Conservation (phyloP, 2,888 invertebrate species). For the Drosophila merina region DNA sequence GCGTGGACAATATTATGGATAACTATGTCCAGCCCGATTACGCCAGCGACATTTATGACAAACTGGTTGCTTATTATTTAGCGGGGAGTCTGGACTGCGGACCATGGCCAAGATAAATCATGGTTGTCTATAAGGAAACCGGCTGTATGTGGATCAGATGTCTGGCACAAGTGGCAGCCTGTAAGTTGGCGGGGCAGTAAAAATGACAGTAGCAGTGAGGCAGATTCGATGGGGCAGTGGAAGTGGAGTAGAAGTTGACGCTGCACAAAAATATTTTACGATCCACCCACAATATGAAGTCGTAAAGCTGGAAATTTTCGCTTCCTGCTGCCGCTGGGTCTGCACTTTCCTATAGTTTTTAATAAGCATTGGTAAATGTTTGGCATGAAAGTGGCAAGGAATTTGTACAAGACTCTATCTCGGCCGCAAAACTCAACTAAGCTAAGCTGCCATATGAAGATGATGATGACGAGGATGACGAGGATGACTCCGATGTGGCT, state of each 20-base stretch:
- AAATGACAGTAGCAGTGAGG: conserved; percentile 35
- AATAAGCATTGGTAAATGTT: conserved; percentile 68
- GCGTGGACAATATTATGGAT: conserved; percentile 52
- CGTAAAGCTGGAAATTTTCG: conserved; percentile 76
- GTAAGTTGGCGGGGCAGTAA: conserved; percentile 49
- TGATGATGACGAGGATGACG: conserved; percentile 37
- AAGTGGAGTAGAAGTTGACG: conserved; percentile 58
- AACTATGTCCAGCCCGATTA: conserved; percentile 46
- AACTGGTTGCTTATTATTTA: conserved; percentile 68
- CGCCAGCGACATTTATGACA: conserved; percentile 62
- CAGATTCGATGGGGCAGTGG: conserved; percentile 23
- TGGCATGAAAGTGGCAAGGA: conserved; percentile 38
- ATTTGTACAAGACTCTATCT: conserved; percentile 49
- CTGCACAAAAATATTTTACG: conserved; percentile 72
- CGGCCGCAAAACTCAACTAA: conserved; percentile 8
- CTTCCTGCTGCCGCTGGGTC: conserved; percentile 65
- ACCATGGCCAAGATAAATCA: conserved; percentile 57
- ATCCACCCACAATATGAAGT: conserved; percentile 79
- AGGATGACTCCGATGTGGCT: conserved; percentile 23
- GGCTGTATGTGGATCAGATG: conserved; percentile 46
- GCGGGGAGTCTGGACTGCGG: conserved; percentile 4
- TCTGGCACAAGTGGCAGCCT: conserved; percentile 68
- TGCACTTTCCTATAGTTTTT: conserved; percentile 69
- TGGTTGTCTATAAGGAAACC: conserved; percentile 10
- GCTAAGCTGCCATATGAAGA: conserved; percentile 35